Percentiles rank a stretch among this genome's conserved stretches.
These are phyloP conservation scores for Polymixis lichenea DNA, from an alignment of 2,888 invertebrate genomes.

Conservation along the genomic window DNA sequence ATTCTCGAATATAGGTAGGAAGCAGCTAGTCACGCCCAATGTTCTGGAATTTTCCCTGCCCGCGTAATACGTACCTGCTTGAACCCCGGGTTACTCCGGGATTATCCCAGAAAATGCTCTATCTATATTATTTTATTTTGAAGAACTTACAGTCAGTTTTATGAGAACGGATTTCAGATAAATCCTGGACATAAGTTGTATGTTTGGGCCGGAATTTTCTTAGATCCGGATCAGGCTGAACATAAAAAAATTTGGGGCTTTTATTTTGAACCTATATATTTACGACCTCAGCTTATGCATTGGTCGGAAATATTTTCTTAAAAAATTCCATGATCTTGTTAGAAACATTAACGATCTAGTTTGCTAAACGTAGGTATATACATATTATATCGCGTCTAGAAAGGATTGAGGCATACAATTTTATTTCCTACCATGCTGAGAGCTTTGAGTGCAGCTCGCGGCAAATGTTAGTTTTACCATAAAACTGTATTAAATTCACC, in stretches of 20 bases:
- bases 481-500: constrained; percentile 40
- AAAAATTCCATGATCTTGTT: neutral
- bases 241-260: neutral
- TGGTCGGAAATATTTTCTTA: neutral
- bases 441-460: constrained; percentile 25
- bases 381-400: constrained; percentile 1
- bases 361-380: neutral
- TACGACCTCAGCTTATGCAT: neutral
- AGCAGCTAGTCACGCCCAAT: constrained; percentile 25
- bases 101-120: constrained; percentile 37
- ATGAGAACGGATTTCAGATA: constrained; percentile 30
- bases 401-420: constrained; percentile 30
- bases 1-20: neutral
- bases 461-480: constrained; percentile 35
- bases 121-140: constrained; percentile 39
- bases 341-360: neutral
- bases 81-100: constrained; percentile 20
- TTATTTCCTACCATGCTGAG: constrained; percentile 24
- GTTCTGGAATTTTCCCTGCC: constrained; percentile 38
- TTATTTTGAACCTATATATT: too few species aligned
- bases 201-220: constrained; percentile 5
- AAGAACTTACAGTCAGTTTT: constrained; percentile 24
- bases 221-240: neutral
- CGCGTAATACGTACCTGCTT: constrained; percentile 31
- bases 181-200: constrained; percentile 24